Base-by-base conservation (phyloP, 37 sponge, comb jelly and placozoan genomes). In the Diacarnus erythraeanus region DNA sequence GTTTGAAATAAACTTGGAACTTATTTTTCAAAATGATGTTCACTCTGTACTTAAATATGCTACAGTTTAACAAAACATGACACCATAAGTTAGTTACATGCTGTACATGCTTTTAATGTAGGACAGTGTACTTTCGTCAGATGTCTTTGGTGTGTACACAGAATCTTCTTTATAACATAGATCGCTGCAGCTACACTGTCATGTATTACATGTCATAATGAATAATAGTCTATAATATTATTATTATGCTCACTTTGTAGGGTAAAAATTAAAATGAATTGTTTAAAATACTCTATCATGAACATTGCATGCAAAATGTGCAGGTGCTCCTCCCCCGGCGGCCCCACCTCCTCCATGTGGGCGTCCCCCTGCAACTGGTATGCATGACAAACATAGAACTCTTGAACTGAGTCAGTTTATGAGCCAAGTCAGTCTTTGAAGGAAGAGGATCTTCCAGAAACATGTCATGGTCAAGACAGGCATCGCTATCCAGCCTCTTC, bases 361-460 rank as follows among this genome's bases (percentile, higher is more conserved):
- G 42, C 63, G 76, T n/a, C n/a, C n/a, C n/a, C n/a, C n/a, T n/a
- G 27, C 40, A 47, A 29, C 37, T 68, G 40, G 83, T 44, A 34
- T 88, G 83, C 71, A 88, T 70, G 42, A 82, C 88, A 81, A 88
- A 88, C 83, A 82, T 89, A 34, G 89, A 89, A 44, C 80, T 83
- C 76, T 72, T 84, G 47, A 76, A 64, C 22, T 41, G 59, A 18
- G 84, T n/a, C 42, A 92, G 73, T 33, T 78, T 83, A 10, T 44
- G 41, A 9, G 84, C 77, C 42, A 83, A 68, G 15, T 91, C 92
- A 12, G 80, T 42, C 42, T n/a, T 42, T 1, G 38, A 37, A 8
- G 99, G 99, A 74, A 96, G 67, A 0, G 99, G 99, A 34, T 89
- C 95, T 34, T 86, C 84, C 88, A 92, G 89, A 77, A 98, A 98